Evolutionary conservation across 2,888 invertebrate genomes (phyloP), one percentile per base, ranked within the genome.

Genomic region (Platynereis dumerilii): DNA sequence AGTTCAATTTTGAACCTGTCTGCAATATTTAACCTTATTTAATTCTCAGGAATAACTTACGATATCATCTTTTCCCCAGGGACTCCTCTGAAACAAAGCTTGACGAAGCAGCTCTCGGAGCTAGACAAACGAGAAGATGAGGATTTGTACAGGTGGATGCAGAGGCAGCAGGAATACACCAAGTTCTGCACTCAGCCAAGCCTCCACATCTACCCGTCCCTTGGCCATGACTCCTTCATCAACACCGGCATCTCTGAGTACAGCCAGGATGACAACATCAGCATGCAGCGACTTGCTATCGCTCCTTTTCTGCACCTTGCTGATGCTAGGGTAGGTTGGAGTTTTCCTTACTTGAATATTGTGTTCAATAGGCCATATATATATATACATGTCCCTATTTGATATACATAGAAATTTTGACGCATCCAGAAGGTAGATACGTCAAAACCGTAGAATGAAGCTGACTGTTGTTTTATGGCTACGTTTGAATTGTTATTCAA

Each of bases 91-190:
- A 67, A 73, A 60, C 69, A 68, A 42, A 69, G 67, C 56, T 68
- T 72, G 52, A 65, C 69, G 2, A 55, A 64, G 22, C 71, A 71
- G 45, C 69, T 75, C 45, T 59, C 70, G 28, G 70, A 70, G 61
- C 68, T 72, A 28, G 73, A 75, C 52, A 72, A 75, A 39, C 76
- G 79, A 56, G 77, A 81, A 22, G 88, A 90, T n/a, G 94, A 94
- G 79, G 95, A 96, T 84, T 86, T 96, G 53, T 96, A 96, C 60
- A 74, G 78, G 64, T 96, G 96, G 96, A 96, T 96, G 96, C 94
- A 93, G 1, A 92, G 93, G 76, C 95, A 96, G 77, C 92, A 93
- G 64, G 69, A 72, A 60, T 70, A 58, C 54, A 69, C 67, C n/a
- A 44, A 58, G 22, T 39, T 62, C 22, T 54, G 54, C 15, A 34